Evolutionary conservation across 2,797 vertebrate species (phyloP).

Genomic region (Enteromius afrohamiltoni): DNA sequence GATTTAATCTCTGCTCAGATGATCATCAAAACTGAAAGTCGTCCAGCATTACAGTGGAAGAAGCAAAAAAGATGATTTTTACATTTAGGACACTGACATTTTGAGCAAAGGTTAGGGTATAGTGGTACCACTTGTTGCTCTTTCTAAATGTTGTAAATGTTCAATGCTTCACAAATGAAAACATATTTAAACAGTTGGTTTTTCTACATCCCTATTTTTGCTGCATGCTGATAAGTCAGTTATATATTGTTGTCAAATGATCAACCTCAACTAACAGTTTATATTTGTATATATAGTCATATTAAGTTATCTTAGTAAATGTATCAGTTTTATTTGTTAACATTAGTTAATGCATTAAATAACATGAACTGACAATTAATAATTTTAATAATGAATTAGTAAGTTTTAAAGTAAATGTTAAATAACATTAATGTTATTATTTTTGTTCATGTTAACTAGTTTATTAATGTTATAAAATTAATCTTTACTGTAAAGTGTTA

Average conservation of each 20-base stretch:
- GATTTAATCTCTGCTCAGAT: slow-evolving; percentile 44
- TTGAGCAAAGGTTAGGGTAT: background rate
- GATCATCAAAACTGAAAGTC: slow-evolving; percentile 32
- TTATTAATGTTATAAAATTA: background rate
- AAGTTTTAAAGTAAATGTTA: too few relatives aligned
- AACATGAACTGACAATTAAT: too few relatives aligned
- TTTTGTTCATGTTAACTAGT: background rate
- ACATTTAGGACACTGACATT: background rate
- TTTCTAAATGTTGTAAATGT: background rate
- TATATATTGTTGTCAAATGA: background rate
- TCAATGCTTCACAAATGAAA: background rate
- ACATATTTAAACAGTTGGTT: background rate
- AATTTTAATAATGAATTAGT: too few relatives aligned
- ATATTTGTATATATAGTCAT: too few relatives aligned
- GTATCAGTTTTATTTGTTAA: too few relatives aligned
- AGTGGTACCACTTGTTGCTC: background rate
- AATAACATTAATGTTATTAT: too few relatives aligned
- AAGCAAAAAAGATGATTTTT: background rate
- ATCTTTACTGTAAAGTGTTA: background rate
- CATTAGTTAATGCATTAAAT: too few relatives aligned
- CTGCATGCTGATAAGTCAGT: background rate
- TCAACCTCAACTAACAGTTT: background rate
- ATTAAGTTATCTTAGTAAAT: too few relatives aligned
- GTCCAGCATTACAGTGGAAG: slow-evolving; percentile 17
- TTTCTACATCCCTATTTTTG: background rate